A percentile compares a stretch with the other conserved stretches of the same genome.
Conservation (phyloP, 2,113 vertebrate species). For the Amia ocellicauda region DNA sequence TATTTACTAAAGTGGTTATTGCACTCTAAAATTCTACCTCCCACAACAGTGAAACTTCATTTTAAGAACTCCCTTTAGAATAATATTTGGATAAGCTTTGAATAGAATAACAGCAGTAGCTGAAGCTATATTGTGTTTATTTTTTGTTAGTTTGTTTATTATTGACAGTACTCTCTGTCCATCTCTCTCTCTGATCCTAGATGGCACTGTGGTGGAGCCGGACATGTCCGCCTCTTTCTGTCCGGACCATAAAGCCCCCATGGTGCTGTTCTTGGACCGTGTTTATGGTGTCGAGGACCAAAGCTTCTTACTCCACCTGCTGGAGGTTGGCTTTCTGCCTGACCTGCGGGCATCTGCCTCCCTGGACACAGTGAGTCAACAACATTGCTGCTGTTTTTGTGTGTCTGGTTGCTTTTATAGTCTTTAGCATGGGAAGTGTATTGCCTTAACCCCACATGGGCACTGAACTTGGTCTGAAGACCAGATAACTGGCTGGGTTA, state of each 20-base stretch:
- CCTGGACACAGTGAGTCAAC: constrained; percentile 82
- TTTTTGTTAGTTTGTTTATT: too few relatives aligned
- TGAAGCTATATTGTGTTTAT: too few relatives aligned
- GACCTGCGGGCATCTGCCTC: constrained; percentile 90
- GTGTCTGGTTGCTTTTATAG: background rate
- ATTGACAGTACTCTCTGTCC: background rate
- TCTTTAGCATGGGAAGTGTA: too few relatives aligned
- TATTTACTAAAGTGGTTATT: too few relatives aligned
- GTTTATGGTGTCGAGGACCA: constrained; percentile 96
- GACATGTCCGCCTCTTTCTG: constrained; percentile 94
- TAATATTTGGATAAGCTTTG: too few relatives aligned
- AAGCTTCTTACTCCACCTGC: constrained; percentile 86
- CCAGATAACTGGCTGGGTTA: too few relatives aligned
- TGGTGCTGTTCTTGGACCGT: constrained; percentile 95
- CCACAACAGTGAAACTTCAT: too few relatives aligned
- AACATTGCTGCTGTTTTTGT: background rate
- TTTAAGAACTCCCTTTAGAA: too few relatives aligned
- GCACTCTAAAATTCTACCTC: too few relatives aligned
- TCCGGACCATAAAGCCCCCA: constrained; percentile 95
- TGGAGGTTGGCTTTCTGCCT: constrained; percentile 95
- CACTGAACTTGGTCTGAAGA: too few relatives aligned
- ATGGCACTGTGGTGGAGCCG: constrained; percentile 85
- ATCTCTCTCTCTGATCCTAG: constrained; percentile 52
- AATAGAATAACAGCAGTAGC: too few relatives aligned
- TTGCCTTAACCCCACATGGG: too few relatives aligned